Base-by-base conservation (phyloP, 2,888 invertebrate species). In the Trilocha varians region DNA sequence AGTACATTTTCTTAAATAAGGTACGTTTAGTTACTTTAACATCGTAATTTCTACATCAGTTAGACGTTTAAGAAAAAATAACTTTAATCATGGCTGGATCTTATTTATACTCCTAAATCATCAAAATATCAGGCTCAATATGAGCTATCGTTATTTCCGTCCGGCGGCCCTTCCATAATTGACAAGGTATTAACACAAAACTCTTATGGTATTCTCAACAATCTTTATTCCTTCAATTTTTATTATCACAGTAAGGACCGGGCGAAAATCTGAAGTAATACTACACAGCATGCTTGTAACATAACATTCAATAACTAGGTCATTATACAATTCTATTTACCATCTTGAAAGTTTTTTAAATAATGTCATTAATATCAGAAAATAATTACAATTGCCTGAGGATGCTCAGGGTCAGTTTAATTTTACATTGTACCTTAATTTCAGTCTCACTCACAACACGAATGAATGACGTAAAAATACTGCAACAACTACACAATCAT, bases 221-320 rank as follows among this genome's bases (percentile, higher is more conserved):
- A 59, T 60, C 62, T 69, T 71, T 69, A 67, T 65, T 65, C 55
- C 53, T 57, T 61, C 58, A 57, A 66, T 64, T 61, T 65, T 65
- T 60, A 70, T 64, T 75, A 83, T 82, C 80, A 78, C 82, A 84
- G 78, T 71, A 77, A 78, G 77, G 83, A 78, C 84, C 80, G 76
- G 82, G 78, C 80, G 84, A 84, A 84, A 84, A 84, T 78, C 76
- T 72, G 77, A 73, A 77, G 78, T 79, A 75, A 82, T 61, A 73
- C 78, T 78, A 82, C 69, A 71, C 69, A 78, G 74, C 79, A 79
- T 78, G 78, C 77, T 66, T 71, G 72, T 73, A 82, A 77, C 71
- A 75, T 65, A 78, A 82, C 73, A 69, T 71, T 70, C 55, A 71
- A 78, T 68, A 68, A 70, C 62, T 68, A 72, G 69, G 69, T 70